These are phyloP conservation scores for Drosophila pseudotakahashii DNA, from an alignment of 2,888 invertebrate genomes.

Conservation along the genomic window DNA sequence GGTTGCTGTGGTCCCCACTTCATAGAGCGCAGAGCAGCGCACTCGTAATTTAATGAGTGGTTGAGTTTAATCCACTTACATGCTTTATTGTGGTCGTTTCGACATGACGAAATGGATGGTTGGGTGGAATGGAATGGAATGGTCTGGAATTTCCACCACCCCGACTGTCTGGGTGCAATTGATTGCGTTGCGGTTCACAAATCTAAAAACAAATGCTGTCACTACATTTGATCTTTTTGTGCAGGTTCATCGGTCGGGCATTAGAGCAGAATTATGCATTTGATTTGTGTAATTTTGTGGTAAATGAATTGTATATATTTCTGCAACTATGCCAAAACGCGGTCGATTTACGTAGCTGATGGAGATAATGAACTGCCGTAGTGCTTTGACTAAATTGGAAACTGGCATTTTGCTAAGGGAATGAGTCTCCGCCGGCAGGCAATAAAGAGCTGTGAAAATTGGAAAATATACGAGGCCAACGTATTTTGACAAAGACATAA, in stretches of 20 bases:
- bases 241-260: constrained; percentile 23
- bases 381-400: background rate
- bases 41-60: constrained; percentile 65
- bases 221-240: constrained; percentile 42
- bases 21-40: constrained; percentile 9
- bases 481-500: constrained; percentile 37
- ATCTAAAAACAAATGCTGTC: constrained; percentile 43
- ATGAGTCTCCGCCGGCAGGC: background rate
- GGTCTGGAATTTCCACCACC: background rate
- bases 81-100: constrained; percentile 63
- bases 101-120: constrained; percentile 7
- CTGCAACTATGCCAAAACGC: constrained; percentile 8
- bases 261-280: constrained; percentile 29
- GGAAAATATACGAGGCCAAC: constrained; percentile 27
- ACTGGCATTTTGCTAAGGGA: background rate
- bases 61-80: constrained; percentile 68
- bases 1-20: constrained; percentile 55
- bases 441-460: constrained; percentile 37
- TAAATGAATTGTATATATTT: constrained; percentile 6
- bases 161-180: constrained; percentile 15
- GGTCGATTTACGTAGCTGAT: constrained; percentile 8
- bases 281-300: constrained; percentile 43
- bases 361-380: constrained; percentile 25
- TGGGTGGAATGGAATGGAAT: constrained; percentile 2
- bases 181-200: constrained; percentile 44